A percentile compares a stretch with the other conserved stretches of the same genome.
These are phyloP conservation scores for Hippolais icterina DNA, from an alignment of 2,113 vertebrate species.

Conservation along the genomic window DNA sequence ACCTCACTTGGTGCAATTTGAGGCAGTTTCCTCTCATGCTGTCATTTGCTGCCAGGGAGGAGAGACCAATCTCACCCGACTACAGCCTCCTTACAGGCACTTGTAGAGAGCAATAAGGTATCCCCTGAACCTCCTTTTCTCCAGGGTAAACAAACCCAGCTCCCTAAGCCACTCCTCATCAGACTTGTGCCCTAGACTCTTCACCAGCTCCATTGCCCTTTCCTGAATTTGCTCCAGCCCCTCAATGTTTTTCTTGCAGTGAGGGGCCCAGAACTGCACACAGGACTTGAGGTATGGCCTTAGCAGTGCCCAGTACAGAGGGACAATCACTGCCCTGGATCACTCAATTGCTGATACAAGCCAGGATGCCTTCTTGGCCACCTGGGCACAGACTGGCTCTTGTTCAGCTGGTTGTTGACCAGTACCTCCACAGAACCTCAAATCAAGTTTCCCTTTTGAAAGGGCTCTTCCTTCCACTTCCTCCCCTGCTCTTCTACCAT, in stretches of 20 bases:
- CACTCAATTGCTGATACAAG: neutral
- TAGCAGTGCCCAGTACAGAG: neutral
- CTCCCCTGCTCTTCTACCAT: neutral
- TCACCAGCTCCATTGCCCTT: neutral
- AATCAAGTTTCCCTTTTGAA: neutral
- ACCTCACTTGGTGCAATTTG: neutral
- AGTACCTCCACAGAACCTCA: neutral
- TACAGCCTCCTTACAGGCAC: neutral
- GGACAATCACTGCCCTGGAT: neutral
- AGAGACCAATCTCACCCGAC: neutral
- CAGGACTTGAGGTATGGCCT: accelerated
- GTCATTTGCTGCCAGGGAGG: neutral
- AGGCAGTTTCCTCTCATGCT: neutral
- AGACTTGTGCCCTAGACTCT: neutral
- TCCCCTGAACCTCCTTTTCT: neutral
- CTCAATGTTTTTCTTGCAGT: neutral
- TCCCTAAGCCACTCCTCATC: neutral
- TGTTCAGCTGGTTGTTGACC: neutral
- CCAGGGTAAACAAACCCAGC: neutral
- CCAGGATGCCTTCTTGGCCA: neutral
- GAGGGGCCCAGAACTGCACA: neutral
- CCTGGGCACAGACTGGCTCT: neutral
- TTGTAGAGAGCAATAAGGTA: neutral
- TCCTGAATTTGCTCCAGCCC: accelerated
- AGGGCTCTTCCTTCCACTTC: neutral